Base-by-base conservation (phyloP, 2,797 vertebrate genomes). In the Lepus townsendii region DNA sequence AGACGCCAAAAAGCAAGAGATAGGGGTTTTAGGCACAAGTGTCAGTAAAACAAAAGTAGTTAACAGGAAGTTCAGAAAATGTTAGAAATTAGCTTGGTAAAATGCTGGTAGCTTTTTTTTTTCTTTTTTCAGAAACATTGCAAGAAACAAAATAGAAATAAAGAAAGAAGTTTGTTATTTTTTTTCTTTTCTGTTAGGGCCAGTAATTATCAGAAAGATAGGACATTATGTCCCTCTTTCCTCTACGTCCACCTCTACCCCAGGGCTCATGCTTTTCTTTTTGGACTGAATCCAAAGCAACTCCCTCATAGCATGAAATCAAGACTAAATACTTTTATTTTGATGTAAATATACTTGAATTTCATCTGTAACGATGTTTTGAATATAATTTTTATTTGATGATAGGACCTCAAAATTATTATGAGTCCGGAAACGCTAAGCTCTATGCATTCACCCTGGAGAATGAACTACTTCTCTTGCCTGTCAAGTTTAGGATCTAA, bases 191-290 rank as follows among this genome's bases (percentile, higher is more conserved):
- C 69, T 10, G 54, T 91, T 32, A 83, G 24, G 12, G 19, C 26
- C 30, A 78, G 0, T 76, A 72, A 68, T 82, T 78, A 32, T 77
- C 12, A 69, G n/a, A 69, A 89, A 57, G 35, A 1, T 35, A 26
- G 69, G 87, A 72, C 30, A 68, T 35, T 24, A 22, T 1, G 11
- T 27, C 19, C n/a, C 38, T 92, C 30, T 47, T 22, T 5, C 35
- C 5, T 16, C 5, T 57, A 52, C 12, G 1, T 17, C 6, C 20
- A 47, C 1, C 3, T 0, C 11, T 7, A 2, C 4, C 35, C 11
- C 5, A 54, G 47, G 66, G 20, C 26, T 88, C 12, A 35, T 62
- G 65, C 35, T 83, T 22, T 88, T 22, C 69, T 47, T 69, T n/a
- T 32, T 42, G 11, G 24, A 1, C n/a, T 84, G 24, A 83, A 85